phyloP scores from a whole-genome alignment of 2,888 invertebrate species.

The Phengaris arion region DNA sequence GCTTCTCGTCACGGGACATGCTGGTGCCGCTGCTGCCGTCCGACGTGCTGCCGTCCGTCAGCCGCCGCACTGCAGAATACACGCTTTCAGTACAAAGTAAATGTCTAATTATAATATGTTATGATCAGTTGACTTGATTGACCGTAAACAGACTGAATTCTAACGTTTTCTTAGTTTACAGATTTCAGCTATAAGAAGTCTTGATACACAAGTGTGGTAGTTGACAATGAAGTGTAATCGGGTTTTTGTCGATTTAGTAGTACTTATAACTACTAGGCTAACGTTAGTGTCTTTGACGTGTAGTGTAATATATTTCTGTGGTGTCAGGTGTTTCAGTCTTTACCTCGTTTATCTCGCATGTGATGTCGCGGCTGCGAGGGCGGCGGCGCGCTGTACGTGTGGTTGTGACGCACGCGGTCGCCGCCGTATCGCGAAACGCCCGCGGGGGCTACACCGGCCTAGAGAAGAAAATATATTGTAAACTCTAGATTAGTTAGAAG shows the following conservation, averaged over 20 bases:
- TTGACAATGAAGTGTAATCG: not conserved
- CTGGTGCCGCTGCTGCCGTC: slow-evolving; percentile 80
- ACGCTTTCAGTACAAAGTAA: not conserved
- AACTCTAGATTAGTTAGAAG: no score
- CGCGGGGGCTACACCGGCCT: slow-evolving; percentile 17
- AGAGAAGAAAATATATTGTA: not conserved
- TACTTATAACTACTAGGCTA: not conserved
- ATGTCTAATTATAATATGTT: not conserved
- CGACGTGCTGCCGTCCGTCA: slow-evolving; percentile 82
- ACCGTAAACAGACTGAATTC: no score
- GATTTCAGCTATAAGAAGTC: not conserved
- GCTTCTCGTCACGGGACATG: slow-evolving; percentile 91
- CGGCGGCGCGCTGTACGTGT: slow-evolving; percentile 89
- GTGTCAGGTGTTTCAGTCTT: not conserved
- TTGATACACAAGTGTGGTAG: not conserved
- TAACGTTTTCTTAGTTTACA: no score
- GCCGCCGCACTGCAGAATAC: slow-evolving; percentile 63
- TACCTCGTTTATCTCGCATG: slow-evolving; percentile 85
- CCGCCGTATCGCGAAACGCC: slow-evolving; percentile 40
- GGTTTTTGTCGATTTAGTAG: not conserved
- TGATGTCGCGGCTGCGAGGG: slow-evolving; percentile 75
- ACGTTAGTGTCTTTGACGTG: slow-evolving; percentile 3
- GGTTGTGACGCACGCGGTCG: slow-evolving; percentile 89
- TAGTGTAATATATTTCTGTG: not conserved
- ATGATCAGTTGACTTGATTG: no score